These are phyloP conservation scores for Drepana falcataria DNA, from an alignment of 2,888 invertebrate species.

Conservation along the genomic window DNA sequence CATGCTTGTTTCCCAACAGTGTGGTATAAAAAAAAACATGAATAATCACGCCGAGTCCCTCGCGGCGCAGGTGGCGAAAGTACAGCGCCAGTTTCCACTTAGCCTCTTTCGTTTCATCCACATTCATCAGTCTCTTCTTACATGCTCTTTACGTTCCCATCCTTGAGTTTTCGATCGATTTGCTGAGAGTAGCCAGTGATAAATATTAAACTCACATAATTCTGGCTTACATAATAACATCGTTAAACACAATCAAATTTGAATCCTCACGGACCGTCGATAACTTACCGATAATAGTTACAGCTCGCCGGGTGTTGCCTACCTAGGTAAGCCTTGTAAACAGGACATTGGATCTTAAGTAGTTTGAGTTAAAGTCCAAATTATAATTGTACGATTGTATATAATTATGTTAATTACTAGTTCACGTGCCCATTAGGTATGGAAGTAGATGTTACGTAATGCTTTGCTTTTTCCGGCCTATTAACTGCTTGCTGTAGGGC, in stretches of 20 bases:
- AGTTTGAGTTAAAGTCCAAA: neutral
- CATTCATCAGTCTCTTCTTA: too few species aligned
- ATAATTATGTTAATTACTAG: slow-evolving; percentile 24
- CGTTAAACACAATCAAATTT: neutral
- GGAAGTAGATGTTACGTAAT: slow-evolving; percentile 1
- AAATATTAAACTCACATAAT: too few species aligned
- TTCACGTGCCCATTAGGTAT: slow-evolving; percentile 21
- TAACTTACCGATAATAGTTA: neutral
- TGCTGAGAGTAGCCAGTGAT: too few species aligned
- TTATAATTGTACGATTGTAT: neutral
- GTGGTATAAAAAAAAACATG: too few species aligned
- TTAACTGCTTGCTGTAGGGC: neutral
- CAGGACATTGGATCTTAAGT: neutral
- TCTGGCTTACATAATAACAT: neutral
- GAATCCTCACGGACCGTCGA: neutral
- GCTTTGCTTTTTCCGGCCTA: neutral
- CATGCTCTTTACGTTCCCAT: too few species aligned
- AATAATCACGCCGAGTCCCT: too few species aligned
- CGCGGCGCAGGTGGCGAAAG: too few species aligned
- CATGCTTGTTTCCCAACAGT: too few species aligned
- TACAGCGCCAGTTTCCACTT: too few species aligned
- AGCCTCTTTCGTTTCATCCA: too few species aligned
- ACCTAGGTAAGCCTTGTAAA: neutral
- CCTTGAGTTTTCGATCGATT: too few species aligned
- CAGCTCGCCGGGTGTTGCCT: neutral